Percentiles rank a stretch among this genome's conserved stretches.
Conservation (phyloP, 1,140 invertebrate species). For the Neomicropteryx cornuta region DNA sequence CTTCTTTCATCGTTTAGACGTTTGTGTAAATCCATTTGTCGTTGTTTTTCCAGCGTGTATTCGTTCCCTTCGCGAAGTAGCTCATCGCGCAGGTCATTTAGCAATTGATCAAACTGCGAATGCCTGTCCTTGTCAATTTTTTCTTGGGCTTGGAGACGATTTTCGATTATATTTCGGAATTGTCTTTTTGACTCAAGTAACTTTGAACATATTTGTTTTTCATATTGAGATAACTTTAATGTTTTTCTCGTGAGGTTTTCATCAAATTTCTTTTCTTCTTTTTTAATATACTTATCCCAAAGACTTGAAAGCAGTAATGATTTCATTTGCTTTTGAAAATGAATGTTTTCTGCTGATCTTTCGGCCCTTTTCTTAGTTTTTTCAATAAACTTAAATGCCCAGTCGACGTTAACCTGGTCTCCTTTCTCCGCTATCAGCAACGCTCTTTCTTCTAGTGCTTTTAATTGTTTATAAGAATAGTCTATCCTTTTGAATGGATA, state of each 20-base stretch:
- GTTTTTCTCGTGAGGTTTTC: constrained; percentile 39
- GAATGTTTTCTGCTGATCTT: constrained; percentile 25
- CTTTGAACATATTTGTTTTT: constrained; percentile 49
- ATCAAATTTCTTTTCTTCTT: constrained; percentile 39
- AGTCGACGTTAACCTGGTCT: constrained; percentile 22
- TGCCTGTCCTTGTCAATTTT: constrained; percentile 35
- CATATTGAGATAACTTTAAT: constrained; percentile 45
- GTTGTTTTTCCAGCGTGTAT: constrained; percentile 38
- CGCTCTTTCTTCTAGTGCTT: constrained; percentile 24
- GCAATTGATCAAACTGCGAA: constrained; percentile 29
- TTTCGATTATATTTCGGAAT: constrained; percentile 37
- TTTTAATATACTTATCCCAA: constrained; percentile 27
- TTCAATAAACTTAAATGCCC: constrained; percentile 25
- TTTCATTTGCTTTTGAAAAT: constrained; percentile 30
- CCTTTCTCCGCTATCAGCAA: constrained; percentile 18
- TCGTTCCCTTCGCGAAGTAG: constrained; percentile 27
- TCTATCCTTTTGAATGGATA: constrained; percentile 28
- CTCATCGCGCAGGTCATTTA: constrained; percentile 34
- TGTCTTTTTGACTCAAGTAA: constrained; percentile 44
- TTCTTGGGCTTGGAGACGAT: constrained; percentile 34
- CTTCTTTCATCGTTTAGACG: constrained; percentile 37
- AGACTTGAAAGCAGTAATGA: constrained; percentile 25
- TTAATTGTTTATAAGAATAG: constrained; percentile 27
- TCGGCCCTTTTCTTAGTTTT: constrained; percentile 24
- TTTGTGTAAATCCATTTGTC: constrained; percentile 37